phyloP scores from a whole-genome alignment of 2,888 invertebrate genomes.

The Trachelus tabidus region DNA sequence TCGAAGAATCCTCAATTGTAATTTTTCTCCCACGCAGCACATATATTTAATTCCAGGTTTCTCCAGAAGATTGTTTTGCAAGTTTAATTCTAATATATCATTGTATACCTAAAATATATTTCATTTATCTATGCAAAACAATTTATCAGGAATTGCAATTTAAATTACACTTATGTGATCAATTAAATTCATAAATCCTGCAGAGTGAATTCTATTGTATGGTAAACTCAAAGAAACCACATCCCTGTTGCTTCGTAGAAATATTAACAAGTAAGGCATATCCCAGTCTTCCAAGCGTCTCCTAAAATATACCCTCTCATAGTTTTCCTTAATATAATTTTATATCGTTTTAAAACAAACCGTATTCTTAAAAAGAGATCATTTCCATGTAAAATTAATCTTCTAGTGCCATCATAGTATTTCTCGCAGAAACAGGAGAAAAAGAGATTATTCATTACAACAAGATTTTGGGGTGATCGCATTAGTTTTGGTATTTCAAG shows the following conservation, averaged over 20 bases:
- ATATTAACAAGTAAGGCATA: constrained; percentile 68
- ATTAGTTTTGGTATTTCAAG: constrained; percentile 13
- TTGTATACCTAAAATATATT: constrained; percentile 64
- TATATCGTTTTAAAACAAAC: constrained; percentile 40
- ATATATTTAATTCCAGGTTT: constrained; percentile 63
- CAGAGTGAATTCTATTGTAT: constrained; percentile 68
- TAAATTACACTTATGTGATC: constrained; percentile 40
- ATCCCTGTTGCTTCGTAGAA: constrained; percentile 65
- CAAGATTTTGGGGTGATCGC: not conserved
- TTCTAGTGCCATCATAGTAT: constrained; percentile 69
- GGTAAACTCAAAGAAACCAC: constrained; percentile 69
- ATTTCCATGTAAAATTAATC: constrained; percentile 69
- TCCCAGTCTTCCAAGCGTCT: constrained; percentile 68
- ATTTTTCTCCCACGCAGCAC: constrained; percentile 34
- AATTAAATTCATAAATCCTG: constrained; percentile 45
- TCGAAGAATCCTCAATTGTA: constrained; percentile 69
- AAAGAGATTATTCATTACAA: constrained; percentile 23
- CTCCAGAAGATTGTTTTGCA: constrained; percentile 71
- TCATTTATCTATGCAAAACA: constrained; percentile 60
- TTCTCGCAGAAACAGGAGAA: constrained; percentile 65
- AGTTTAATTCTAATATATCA: constrained; percentile 68
- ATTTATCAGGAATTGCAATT: constrained; percentile 61
- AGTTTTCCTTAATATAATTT: not conserved
- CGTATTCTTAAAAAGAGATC: constrained; percentile 66
- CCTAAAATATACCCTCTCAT: constrained; percentile 37